These are phyloP conservation scores for Bovichtus variegatus DNA, from an alignment of 2,797 vertebrate species.

Conservation along the genomic window DNA sequence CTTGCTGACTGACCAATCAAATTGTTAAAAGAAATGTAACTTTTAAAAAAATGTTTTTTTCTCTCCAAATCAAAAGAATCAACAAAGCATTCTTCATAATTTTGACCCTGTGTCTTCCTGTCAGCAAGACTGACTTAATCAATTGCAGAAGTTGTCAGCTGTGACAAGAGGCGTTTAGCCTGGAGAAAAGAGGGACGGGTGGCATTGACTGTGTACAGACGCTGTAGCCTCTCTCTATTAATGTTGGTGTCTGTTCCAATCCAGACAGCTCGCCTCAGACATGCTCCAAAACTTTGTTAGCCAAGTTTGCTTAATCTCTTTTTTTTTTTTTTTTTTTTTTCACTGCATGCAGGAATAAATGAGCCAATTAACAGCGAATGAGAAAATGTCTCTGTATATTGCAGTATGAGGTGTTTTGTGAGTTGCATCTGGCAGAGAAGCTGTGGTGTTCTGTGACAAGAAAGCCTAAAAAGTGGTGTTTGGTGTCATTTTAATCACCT, in stretches of 20 bases:
- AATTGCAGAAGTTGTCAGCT: constrained; percentile 78
- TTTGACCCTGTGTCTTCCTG: constrained; percentile 77
- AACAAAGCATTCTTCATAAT: constrained; percentile 78
- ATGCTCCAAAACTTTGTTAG: constrained; percentile 72
- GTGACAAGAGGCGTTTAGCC: constrained; percentile 80
- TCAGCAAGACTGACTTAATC: constrained; percentile 80
- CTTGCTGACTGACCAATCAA: constrained; percentile 39
- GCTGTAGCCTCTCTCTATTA: constrained; percentile 67
- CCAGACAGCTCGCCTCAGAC: constrained; percentile 54
- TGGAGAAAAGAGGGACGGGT: constrained; percentile 65
- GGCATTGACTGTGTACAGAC: constrained; percentile 68
- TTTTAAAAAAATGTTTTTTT: background rate
- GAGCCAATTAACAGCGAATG: constrained; percentile 76
- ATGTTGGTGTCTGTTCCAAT: constrained; percentile 69
- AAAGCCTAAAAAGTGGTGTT: constrained; percentile 62
- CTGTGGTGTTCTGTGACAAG: constrained; percentile 60
- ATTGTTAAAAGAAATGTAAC: constrained; percentile 36
- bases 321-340: constrained; percentile 8
- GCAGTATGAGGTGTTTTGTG: constrained; percentile 62
- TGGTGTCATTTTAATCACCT: constrained; percentile 70
- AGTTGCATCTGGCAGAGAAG: constrained; percentile 55
- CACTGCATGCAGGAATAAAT: constrained; percentile 64
- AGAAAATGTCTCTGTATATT: constrained; percentile 59
- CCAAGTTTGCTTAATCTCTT: constrained; percentile 64
- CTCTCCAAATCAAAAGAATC: constrained; percentile 57